Evolutionary conservation across 2,797 vertebrate genomes (phyloP), one percentile per base, ranked within the genome.

Genomic region (Thaleichthys pacificus): DNA sequence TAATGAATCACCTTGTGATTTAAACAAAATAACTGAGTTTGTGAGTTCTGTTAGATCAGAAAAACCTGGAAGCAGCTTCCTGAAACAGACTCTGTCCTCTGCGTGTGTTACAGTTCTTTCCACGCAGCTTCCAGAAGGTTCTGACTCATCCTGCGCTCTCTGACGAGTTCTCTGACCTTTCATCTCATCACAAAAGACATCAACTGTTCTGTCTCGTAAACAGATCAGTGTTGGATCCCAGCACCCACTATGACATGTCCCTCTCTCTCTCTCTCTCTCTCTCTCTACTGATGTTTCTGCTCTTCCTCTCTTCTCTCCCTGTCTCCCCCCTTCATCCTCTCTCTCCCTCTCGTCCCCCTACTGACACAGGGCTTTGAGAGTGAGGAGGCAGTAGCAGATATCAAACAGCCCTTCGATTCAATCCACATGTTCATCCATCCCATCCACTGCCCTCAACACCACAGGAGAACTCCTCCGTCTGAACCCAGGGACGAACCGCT

Each of bases 391-490:
- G 74, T 70, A 83, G 74, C 80, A 85, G 72, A 87, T 88, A 88
- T 85, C 83, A 88, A 72, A 76, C 82, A 72, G 78, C 69, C 72
- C 72, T 68, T 88, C 84, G 86, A 91, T 92, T 91, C 73, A 76
- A 85, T 90, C 88, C 92, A 92, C 82, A 88, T 92, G 91, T 87
- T 83, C 80, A 81, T 78, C 79, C 77, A 84, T 77, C 83, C 80
- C 85, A 84, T 89, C 89, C 82, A 80, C 85, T 79, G 83, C 83
- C 83, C 80, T 80, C 77, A 85, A 89, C 89, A 88, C 82, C 86
- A 88, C 79, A 81, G 80, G 77, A 84, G 72, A 85, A 88, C 80
- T 85, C 82, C 82, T 68, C 67, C 69, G 69, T 86, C 78, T 85
- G 80, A 88, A 85, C 84, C 78, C 73, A 65, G 73, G 85, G 26